Evolutionary conservation across 2,113 vertebrate species (phyloP).

Genomic region (Desmodus rotundus): DNA sequence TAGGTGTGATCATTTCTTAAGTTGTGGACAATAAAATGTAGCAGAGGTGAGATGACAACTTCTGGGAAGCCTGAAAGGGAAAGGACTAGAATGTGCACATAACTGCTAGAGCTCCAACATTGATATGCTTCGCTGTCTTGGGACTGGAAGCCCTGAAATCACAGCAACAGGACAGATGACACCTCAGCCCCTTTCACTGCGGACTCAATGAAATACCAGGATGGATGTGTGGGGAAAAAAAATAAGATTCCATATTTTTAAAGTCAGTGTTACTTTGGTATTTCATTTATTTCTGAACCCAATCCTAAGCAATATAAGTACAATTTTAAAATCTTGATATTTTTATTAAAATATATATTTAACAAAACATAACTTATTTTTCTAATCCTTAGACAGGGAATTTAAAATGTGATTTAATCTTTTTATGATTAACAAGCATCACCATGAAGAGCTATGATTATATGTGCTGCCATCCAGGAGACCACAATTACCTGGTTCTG

Average conservation of each 20-base stretch:
- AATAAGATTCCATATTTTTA: background rate
- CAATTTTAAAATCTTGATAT: background rate
- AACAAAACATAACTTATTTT: background rate
- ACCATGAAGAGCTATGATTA: background rate
- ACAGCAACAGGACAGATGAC: background rate
- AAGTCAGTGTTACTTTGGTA: background rate
- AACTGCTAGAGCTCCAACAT: background rate
- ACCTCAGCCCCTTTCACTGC: rapidly evolving
- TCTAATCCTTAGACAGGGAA: background rate
- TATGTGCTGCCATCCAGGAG: background rate
- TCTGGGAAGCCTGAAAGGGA: background rate
- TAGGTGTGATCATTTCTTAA: background rate
- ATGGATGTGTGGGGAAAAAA: background rate
- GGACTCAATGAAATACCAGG: background rate
- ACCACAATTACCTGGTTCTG: background rate
- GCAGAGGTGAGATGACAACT: background rate
- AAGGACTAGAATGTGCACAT: background rate
- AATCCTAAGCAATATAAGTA: background rate
- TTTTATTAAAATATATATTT: conserved; percentile 11
- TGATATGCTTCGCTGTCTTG: background rate
- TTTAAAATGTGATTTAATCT: background rate
- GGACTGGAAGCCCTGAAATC: background rate
- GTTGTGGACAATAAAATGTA: background rate
- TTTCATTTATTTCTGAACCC: background rate
- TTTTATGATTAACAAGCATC: background rate